Evolutionary conservation across 1,140 invertebrate species (phyloP), one percentile per base, ranked within the genome.

Genomic region (Caenorhabditis tropicalis): DNA sequence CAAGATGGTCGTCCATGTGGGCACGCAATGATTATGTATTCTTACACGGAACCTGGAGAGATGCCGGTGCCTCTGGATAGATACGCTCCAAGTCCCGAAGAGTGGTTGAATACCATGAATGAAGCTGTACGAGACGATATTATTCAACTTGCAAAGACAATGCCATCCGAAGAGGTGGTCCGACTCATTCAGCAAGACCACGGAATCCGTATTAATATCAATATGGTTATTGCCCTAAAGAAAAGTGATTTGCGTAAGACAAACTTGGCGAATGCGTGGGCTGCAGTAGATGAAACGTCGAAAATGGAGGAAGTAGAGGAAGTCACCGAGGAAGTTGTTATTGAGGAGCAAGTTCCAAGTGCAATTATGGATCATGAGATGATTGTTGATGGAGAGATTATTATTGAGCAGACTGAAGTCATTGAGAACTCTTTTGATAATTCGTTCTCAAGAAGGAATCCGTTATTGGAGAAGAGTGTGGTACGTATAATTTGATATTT

Each of bases 1-100:
- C 49, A 39, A 21, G 49, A 85, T 21, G 79, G 43, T 36, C 6
- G 19, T 0, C 82, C 19, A n/a, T 46, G 3, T 21, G 83, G 83
- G 1, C 16, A 81, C 15, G 51, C 48, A 16, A 2, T 85, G 83
- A 81, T 85, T 21, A 43, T 81, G 70, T 85, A 85, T 31, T 43
- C 43, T 5, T 85, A 46, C 49, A 60, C 83, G 16, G 83, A 85
- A 29, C 48, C 49, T 9, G 83, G 83, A 24, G 33, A 16, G 3
- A 36, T 79, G 1, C 83, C 83, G n/a, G 79, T 65, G 16, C 83
- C 48, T 31, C 16, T 74, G 24, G 9, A 43, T 9, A 24, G n/a
- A n/a, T n/a, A 24, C 27, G n/a, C n/a, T 24, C 53, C 15, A 27
- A 2, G 2, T 2, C 24, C 21, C 5, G 53, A 27, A 27, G 29